Percentiles rank a stretch among this genome's conserved stretches.
phyloP scores from a whole-genome alignment of 2,113 vertebrate species.

The human (Homo sapiens) region DNA sequence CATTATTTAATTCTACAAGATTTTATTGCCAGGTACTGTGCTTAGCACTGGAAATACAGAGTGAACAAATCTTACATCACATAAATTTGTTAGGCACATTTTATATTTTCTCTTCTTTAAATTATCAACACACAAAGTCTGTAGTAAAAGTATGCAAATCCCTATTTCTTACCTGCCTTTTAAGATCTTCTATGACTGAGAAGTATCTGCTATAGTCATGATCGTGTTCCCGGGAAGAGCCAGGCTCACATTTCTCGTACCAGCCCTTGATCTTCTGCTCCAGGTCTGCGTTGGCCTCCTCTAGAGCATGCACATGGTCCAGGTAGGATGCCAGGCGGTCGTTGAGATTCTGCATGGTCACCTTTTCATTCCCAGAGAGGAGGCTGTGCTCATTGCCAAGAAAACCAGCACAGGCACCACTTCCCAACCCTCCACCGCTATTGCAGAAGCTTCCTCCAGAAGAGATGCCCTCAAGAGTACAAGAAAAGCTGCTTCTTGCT shows the following conservation, averaged over 20 bases:
- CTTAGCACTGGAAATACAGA: not conserved
- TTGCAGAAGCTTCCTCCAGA: conserved; percentile 31
- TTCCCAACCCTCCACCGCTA: conserved; percentile 21
- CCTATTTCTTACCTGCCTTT: conserved; percentile 75
- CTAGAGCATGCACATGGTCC: conserved; percentile 84
- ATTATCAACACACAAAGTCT: not conserved
- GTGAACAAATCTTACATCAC: not conserved
- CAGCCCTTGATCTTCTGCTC: conserved; percentile 83
- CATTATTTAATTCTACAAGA: not conserved
- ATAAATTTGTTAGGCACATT: not conserved
- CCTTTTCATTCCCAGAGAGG: conserved; percentile 83
- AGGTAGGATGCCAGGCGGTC: conserved; percentile 89
- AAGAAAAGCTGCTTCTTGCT: conserved; percentile 50
- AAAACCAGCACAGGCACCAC: not conserved
- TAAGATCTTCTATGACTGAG: conserved; percentile 78
- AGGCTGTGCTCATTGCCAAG: conserved; percentile 64
- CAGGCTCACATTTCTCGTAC: conserved; percentile 72
- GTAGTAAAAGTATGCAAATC: not conserved
- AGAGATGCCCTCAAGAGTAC: conserved; percentile 34
- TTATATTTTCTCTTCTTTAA: not conserved
- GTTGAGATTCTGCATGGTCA: conserved; percentile 89
- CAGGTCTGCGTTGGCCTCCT: conserved; percentile 84
- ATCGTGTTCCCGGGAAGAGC: not conserved
- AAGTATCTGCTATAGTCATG: conserved; percentile 72
- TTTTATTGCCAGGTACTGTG: not conserved